Evolutionary conservation across 1,140 invertebrate genomes (phyloP).

Genomic region (Acromyrmex heyeri): DNA sequence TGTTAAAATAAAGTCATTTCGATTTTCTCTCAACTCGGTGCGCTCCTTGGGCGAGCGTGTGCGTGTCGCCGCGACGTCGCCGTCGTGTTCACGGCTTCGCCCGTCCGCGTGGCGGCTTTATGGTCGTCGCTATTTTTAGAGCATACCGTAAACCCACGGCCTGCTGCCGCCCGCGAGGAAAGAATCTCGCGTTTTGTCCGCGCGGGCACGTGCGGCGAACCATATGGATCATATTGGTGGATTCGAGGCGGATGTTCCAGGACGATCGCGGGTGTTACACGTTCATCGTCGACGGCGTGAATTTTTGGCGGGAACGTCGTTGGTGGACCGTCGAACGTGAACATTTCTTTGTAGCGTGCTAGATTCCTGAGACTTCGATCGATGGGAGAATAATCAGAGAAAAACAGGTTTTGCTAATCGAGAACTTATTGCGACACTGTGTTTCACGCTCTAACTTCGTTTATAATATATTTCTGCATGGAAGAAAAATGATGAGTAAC

Average conservation of each 20-base stretch:
- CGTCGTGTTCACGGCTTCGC: conserved; percentile 44
- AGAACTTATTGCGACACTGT: neutral
- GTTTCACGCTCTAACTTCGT: neutral
- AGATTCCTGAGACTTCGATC: neutral
- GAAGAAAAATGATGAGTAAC: too few relatives aligned
- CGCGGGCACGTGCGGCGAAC: conserved; percentile 49
- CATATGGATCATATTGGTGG: neutral
- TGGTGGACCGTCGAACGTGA: neutral
- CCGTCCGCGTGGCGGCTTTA: conserved; percentile 73
- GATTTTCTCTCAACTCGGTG: too few relatives aligned
- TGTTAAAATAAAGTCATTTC: too few relatives aligned
- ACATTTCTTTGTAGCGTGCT: neutral
- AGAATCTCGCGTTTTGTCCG: conserved; percentile 58
- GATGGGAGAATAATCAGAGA: neutral
- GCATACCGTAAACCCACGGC: conserved; percentile 69
- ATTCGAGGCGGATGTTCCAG: neutral
- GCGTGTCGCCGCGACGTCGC: conserved; percentile 47
- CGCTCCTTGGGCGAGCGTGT: neutral
- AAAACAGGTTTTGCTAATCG: conserved; percentile 2
- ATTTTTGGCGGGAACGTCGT: conserved; percentile 14
- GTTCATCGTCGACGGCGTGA: neutral
- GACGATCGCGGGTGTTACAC: neutral
- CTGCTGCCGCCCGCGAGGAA: conserved; percentile 54
- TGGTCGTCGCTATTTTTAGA: conserved; percentile 79
- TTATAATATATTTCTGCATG: too few relatives aligned